A percentile compares a stretch with the other conserved stretches of the same genome.
These are phyloP conservation scores for Paralvinella palmiformis DNA, from an alignment of 1,140 invertebrate genomes.

Conservation along the genomic window DNA sequence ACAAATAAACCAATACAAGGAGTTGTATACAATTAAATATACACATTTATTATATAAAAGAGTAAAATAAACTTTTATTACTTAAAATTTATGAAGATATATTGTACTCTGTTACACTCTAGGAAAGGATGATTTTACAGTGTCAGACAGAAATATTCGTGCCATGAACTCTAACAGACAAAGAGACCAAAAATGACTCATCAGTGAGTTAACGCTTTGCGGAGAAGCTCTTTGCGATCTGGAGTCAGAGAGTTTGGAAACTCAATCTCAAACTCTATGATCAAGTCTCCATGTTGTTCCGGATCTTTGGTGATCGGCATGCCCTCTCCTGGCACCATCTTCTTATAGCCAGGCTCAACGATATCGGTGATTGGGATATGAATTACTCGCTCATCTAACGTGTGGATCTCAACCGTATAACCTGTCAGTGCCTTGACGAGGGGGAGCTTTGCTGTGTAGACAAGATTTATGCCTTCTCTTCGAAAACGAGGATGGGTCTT, in stretches of 20 bases:
- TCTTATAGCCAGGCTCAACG: conserved; percentile 49
- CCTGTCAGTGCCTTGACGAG: conserved; percentile 47
- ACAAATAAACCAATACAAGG: too few relatives aligned
- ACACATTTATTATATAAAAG: too few relatives aligned
- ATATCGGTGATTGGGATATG: conserved; percentile 52
- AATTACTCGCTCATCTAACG: conserved; percentile 47
- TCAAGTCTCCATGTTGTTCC: conserved; percentile 46
- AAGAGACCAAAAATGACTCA: too few relatives aligned
- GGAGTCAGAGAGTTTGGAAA: conserved; percentile 43
- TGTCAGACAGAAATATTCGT: too few relatives aligned
- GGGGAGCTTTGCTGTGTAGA: conserved; percentile 46
- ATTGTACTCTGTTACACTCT: too few relatives aligned
- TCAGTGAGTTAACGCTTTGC: conserved; percentile 29
- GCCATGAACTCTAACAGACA: too few relatives aligned
- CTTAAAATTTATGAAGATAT: too few relatives aligned
- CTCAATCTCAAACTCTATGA: conserved; percentile 51
- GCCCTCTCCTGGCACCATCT: conserved; percentile 46
- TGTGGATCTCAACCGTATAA: conserved; percentile 46
- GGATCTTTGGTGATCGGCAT: conserved; percentile 47
- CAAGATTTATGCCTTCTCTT: conserved; percentile 44
- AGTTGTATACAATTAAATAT: too few relatives aligned
- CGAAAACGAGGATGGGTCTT: conserved; percentile 46
- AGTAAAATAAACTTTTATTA: too few relatives aligned
- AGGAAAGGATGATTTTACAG: too few relatives aligned
- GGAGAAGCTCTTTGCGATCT: conserved; percentile 44